Percentiles rank a stretch among this genome's conserved stretches.
Conservation (phyloP, 2,888 invertebrate genomes). For the Hypercompe scribonia region DNA sequence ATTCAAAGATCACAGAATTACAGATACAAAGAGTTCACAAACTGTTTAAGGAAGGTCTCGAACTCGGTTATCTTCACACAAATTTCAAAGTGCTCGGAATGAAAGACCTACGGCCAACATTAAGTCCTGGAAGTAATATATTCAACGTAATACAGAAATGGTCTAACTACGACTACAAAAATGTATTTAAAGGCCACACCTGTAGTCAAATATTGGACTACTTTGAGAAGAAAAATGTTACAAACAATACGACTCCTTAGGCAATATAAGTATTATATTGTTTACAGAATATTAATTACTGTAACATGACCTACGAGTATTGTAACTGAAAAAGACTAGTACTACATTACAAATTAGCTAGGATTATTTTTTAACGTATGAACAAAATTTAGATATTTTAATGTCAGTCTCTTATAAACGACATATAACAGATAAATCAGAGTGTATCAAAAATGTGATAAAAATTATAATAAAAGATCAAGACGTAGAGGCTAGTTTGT, state of each 20-base stretch:
- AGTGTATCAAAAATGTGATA: too few species aligned
- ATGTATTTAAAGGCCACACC: conserved; percentile 51
- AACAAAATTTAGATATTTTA: too few species aligned
- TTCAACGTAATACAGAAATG: conserved; percentile 62
- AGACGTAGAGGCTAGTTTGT: too few species aligned
- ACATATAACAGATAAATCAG: too few species aligned
- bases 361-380: too few species aligned
- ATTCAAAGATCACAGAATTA: conserved; percentile 58
- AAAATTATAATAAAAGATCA: too few species aligned
- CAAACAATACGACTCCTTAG: background rate
- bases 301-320: too few species aligned
- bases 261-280: too few species aligned
- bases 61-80: conserved; percentile 61
- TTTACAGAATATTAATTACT: too few species aligned
- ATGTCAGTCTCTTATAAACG: too few species aligned
- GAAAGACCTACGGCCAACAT: conserved; percentile 59
- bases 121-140: conserved; percentile 72
- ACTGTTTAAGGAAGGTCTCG: conserved; percentile 68
- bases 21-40: conserved; percentile 63
- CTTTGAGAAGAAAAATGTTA: conserved; percentile 8
- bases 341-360: too few species aligned
- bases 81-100: conserved; percentile 69
- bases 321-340: too few species aligned
- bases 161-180: conserved; percentile 61
- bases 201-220: conserved; percentile 61